phyloP scores from a whole-genome alignment of 2,113 vertebrate genomes.

The Microcebus murinus region DNA sequence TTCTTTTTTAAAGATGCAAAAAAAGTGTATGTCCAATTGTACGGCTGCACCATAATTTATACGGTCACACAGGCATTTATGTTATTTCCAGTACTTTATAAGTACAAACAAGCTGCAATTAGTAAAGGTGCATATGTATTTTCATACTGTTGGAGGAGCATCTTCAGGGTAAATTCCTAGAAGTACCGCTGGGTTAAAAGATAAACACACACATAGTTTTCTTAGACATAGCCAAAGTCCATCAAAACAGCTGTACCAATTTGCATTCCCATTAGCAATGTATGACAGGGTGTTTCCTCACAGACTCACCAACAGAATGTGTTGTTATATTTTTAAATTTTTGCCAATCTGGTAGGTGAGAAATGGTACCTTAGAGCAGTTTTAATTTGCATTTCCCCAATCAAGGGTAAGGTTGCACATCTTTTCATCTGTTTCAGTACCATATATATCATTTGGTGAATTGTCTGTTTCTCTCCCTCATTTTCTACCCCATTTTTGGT shows the following conservation, averaged over 20 bases:
- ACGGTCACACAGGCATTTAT: too few species aligned
- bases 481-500: neutral
- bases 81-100: neutral
- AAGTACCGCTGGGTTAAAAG: neutral
- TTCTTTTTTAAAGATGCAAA: neutral
- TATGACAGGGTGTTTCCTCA: neutral
- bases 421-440: neutral
- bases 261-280: neutral
- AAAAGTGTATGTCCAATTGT: neutral
- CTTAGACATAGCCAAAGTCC: neutral
- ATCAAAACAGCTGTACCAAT: neutral
- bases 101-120: neutral
- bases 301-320: neutral
- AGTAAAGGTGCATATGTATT: fast-evolving
- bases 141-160: neutral
- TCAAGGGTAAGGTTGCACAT: neutral
- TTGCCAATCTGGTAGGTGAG: neutral
- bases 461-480: neutral
- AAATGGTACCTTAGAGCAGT: neutral
- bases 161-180: neutral
- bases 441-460: neutral
- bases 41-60: neutral
- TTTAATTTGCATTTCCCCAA: conserved; percentile 28
- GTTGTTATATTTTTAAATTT: neutral
- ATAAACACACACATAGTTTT: fast-evolving